Conservation (phyloP, 1,140 invertebrate genomes). For the Cotesia glomerata region DNA sequence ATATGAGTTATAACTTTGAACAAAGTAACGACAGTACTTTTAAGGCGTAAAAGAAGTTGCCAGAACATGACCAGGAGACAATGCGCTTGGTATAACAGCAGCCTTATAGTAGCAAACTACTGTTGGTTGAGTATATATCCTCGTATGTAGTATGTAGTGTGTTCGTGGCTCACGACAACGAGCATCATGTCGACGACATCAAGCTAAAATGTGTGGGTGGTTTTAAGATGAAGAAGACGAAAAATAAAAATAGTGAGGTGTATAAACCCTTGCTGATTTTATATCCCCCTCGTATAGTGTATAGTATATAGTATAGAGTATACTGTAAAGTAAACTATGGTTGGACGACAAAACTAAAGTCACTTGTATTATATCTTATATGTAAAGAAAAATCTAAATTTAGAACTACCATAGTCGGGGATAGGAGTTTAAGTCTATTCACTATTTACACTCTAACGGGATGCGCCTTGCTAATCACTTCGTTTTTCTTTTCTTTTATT, state of each 20-base stretch:
- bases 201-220: conserved; percentile 13
- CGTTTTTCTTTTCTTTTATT: conserved; percentile 9
- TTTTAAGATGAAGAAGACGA: conserved; percentile 5
- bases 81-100: background rate
- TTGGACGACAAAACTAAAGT: conserved; percentile 30
- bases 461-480: conserved; percentile 6
- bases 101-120: background rate
- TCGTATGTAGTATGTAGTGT: background rate
- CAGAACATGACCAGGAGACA: conserved; percentile 1
- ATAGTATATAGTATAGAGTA: background rate
- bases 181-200: background rate
- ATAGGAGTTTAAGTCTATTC: background rate
- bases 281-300: background rate
- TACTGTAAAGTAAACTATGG: background rate
- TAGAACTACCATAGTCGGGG: background rate
- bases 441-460: background rate
- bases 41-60: conserved; percentile 6
- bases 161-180: background rate
- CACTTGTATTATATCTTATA: conserved; percentile 16
- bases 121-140: too few relatives aligned
- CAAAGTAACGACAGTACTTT: background rate
- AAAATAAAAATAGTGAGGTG: conserved; percentile 26
- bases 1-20: background rate
- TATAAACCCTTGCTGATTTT: conserved; percentile 28
- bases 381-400: conserved; percentile 33